Base-by-base conservation (phyloP, 2,113 vertebrate species). In the Oxygymnocypris stewartii region DNA sequence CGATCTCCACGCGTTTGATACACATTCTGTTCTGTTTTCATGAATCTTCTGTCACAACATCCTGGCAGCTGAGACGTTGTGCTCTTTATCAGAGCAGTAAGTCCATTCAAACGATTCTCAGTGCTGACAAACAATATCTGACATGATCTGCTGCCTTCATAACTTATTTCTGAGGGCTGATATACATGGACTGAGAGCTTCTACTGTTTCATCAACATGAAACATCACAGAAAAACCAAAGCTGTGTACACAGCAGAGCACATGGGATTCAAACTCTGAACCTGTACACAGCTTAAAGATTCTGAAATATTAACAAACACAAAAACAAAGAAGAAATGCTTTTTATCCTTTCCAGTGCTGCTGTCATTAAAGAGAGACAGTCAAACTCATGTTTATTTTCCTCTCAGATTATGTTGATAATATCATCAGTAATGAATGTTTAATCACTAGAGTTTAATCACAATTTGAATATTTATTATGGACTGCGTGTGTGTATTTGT, bases 41-140 rank as follows among this genome's bases (percentile, higher is more conserved):
- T 37, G 16, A 71, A 40, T 71, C 35, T 71, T 71, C 67, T 71
- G 67, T 71, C 67, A 71, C 18, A 71, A 71, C 35, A 71, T 71
- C 35, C 7, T 71, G 16, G 31, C 67, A 37, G 67, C 67, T 37
- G 31, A 71, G 67, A 37, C 16, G 31, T 1, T 1, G 16, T 71
- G 7, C 31, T 71, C 67, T 40, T 71, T 10, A 71, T 71, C 67
- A 71, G 31, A 20, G 67, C 28, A 16, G 28, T 8, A 67, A 7
- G 28, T 69, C 65, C 28, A 69, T 69, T 35, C 65, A 69, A 31
- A 69, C 28, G 0, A 35, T 28, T 16, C 65, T 69, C 65, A 28
- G 69, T 40, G n/a, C 59, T 61, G 14, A n/a, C 51, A 51, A 35
- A 80, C 65, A 49, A 42, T 37, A 23, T 51, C 11, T 47, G 59